Base-by-base conservation (phyloP, 2,888 invertebrate species). In the Pammene aurita region DNA sequence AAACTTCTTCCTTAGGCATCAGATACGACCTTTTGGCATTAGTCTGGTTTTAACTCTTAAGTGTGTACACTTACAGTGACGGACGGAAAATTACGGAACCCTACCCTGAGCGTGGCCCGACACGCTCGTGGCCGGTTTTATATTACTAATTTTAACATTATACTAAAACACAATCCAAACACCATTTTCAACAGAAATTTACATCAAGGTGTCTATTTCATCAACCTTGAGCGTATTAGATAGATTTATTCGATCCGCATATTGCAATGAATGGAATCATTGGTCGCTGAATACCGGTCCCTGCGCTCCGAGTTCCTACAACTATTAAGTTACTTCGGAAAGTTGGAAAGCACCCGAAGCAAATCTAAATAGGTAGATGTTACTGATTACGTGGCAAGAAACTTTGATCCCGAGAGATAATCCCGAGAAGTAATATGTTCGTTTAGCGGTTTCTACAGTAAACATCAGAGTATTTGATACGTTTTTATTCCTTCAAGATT, bases 311-410 rank as follows among this genome's bases (percentile, higher is more conserved):
- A 50, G 57, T 66, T 48, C 26, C 38, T 13, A 18, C 26, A 57
- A 57, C 48, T 66, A 66, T 26, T 57, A 56, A 64, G 64, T 56
- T 64, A 64, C 41, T 55, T 18, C 13, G 41, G 41, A 57, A 41
- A 57, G 18, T 57, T 57, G 16, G 41, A 41, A 41, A 41, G 41
- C 41, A 18, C 41, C 18, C 41, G 26, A 26, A 16, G 13, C 56
- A 42, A 1, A 11, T 16, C 41, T 56, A 13, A 18, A 14, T 14
- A 16, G 18, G 26, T 14, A 26, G 26, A 14, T 57, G n/a, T n/a
- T n/a, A 42, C 42, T 42, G 57, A 26, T 26, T 57, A 57, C 42
- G 26, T 18, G 7, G 57, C 7, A 18, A 57, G 41, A 57, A 57
- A 57, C 57, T 57, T 57, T 42, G 57, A 42, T 18, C 42, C 18